Evolutionary conservation across 2,888 invertebrate genomes (phyloP).

Genomic region (Petrolisthes cinctipes): DNA sequence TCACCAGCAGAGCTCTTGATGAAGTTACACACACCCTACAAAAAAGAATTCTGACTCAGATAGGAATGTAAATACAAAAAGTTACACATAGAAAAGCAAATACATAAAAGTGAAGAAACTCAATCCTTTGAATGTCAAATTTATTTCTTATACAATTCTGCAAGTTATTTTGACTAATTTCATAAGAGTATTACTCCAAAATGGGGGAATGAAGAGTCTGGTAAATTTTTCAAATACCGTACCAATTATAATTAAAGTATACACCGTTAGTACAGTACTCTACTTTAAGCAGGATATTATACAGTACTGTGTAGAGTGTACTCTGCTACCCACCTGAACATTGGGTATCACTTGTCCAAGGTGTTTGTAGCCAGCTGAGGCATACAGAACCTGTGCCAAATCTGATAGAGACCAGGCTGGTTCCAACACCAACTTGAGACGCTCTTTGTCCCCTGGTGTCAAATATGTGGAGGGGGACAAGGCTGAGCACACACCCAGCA

Average conservation of each 20-base stretch:
- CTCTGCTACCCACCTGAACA: conserved; percentile 49
- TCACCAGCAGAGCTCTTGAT: conserved; percentile 69
- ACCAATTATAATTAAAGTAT: too few relatives aligned
- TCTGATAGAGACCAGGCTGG: conserved; percentile 64
- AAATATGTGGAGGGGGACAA: conserved; percentile 62
- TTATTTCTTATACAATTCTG: too few relatives aligned
- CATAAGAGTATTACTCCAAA: too few relatives aligned
- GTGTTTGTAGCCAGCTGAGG: conserved; percentile 64
- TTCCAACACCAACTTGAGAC: conserved; percentile 59
- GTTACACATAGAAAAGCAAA: background rate
- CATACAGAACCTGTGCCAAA: conserved; percentile 66
- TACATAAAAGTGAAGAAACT: background rate
- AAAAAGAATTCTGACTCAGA: background rate
- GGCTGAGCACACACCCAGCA: conserved; percentile 53
- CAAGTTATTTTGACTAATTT: too few relatives aligned
- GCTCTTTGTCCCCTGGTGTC: conserved; percentile 60
- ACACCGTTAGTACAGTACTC: too few relatives aligned
- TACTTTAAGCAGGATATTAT: too few relatives aligned
- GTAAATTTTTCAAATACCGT: too few relatives aligned
- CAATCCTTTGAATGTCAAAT: background rate
- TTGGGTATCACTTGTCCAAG: conserved; percentile 60
- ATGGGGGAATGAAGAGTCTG: too few relatives aligned
- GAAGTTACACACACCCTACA: conserved; percentile 70
- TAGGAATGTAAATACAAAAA: background rate
- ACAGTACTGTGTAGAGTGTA: too few relatives aligned